These are phyloP conservation scores for Columba janthina DNA, from an alignment of 2,113 vertebrate species.

Conservation along the genomic window DNA sequence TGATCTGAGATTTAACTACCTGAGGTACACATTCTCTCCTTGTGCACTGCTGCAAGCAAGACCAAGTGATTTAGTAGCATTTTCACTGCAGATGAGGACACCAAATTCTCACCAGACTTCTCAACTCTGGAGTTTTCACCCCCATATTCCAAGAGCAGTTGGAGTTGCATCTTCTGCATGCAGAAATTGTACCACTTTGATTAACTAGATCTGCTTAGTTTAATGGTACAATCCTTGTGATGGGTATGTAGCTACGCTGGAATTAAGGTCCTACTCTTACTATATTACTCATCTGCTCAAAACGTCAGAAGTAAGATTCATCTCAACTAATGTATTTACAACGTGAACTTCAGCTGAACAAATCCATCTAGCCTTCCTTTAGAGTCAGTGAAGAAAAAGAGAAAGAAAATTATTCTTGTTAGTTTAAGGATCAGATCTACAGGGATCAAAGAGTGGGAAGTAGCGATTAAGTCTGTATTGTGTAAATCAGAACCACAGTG, in stretches of 20 bases:
- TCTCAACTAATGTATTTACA: background rate
- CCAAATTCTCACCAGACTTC: background rate
- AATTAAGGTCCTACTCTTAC: background rate
- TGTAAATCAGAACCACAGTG: background rate
- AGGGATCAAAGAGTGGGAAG: background rate
- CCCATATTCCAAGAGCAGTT: background rate
- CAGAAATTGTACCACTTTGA: background rate
- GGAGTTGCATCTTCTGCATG: background rate
- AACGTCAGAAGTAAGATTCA: background rate
- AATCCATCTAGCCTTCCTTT: background rate
- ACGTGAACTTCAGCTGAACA: background rate
- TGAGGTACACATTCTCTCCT: background rate
- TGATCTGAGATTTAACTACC: background rate
- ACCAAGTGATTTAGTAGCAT: background rate
- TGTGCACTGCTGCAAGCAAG: background rate
- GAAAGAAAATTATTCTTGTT: background rate
- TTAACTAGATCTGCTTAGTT: background rate
- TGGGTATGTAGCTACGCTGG: background rate
- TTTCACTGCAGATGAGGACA: background rate
- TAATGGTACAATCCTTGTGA: background rate
- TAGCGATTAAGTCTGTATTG: background rate
- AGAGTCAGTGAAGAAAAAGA: background rate
- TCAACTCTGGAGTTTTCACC: background rate
- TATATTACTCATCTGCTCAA: background rate
- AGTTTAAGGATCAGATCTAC: background rate